phyloP scores from a whole-genome alignment of 2,888 invertebrate genomes.

The Pseudococcus longispinus region DNA sequence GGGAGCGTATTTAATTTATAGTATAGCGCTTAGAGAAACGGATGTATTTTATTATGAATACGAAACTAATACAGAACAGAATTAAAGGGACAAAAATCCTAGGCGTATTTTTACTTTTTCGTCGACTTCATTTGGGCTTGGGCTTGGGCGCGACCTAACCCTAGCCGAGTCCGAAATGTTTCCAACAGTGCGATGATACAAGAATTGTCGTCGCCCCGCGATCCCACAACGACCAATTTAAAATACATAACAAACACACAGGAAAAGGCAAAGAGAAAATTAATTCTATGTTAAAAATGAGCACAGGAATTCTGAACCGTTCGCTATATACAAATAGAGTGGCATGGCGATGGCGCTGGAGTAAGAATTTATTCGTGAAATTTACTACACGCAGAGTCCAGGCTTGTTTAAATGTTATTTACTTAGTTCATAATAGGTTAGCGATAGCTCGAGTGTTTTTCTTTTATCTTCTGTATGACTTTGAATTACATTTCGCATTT shows the following conservation, averaged over 20 bases:
- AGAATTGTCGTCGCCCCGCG: background rate
- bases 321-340: background rate
- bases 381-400: constrained; percentile 17
- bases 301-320: background rate
- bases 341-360: background rate
- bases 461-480: background rate
- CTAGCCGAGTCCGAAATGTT: background rate
- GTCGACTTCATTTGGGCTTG: background rate
- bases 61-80: constrained; percentile 33
- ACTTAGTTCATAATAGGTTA: constrained; percentile 30
- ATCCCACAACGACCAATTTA: constrained; percentile 13
- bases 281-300: constrained; percentile 40
- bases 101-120: constrained; percentile 31
- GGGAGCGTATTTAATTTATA: background rate
- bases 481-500: constrained; percentile 7
- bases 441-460: constrained; percentile 29
- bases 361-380: constrained; percentile 1
- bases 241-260: constrained; percentile 5
- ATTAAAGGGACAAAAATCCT: constrained; percentile 12
- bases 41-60: constrained; percentile 12
- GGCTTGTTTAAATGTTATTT: constrained; percentile 35
- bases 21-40: background rate
- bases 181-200: background rate
- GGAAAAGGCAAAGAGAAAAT: constrained; percentile 23
- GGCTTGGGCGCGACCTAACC: too few relatives aligned